phyloP scores from a whole-genome alignment of 2,888 invertebrate genomes.

The Hydroisotoma schaefferi region DNA sequence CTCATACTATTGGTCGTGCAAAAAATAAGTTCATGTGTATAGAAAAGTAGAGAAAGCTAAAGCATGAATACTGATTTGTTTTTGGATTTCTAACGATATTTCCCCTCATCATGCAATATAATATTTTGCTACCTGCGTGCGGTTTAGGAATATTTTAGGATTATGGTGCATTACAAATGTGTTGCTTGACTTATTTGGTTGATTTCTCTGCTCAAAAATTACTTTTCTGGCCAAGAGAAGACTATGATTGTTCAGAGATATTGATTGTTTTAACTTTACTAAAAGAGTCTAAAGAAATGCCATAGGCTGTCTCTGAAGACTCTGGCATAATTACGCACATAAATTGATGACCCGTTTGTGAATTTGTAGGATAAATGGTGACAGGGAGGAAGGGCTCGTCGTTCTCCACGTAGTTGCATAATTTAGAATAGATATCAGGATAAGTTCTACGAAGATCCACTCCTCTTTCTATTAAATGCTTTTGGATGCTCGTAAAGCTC shows the following conservation, averaged over 20 bases:
- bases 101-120: too few relatives aligned
- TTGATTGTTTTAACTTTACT: slow-evolving; percentile 38
- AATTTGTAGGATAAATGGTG: slow-evolving; percentile 80
- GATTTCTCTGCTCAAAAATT: too few relatives aligned
- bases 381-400: slow-evolving; percentile 78
- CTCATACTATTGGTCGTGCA: too few relatives aligned
- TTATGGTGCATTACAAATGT: too few relatives aligned
- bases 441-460: slow-evolving; percentile 79
- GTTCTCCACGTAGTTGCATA: slow-evolving; percentile 76
- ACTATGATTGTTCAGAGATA: slow-evolving; percentile 31
- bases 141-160: too few relatives aligned
- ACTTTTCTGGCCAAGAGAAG: too few relatives aligned
- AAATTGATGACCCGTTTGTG: slow-evolving; percentile 67
- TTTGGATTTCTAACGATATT: too few relatives aligned
- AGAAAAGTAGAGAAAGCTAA: too few relatives aligned
- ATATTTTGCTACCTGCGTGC: too few relatives aligned
- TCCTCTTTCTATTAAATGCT: slow-evolving; percentile 72
- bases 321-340: slow-evolving; percentile 91
- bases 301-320: slow-evolving; percentile 51
- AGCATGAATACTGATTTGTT: too few relatives aligned
- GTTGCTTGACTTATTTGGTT: too few relatives aligned
- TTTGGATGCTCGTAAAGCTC: slow-evolving; percentile 73
- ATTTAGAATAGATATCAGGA: slow-evolving; percentile 77
- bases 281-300: slow-evolving; percentile 13
- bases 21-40: too few relatives aligned